Evolutionary conservation across 1,140 invertebrate species (phyloP).

Genomic region (Paralvinella palmiformis): DNA sequence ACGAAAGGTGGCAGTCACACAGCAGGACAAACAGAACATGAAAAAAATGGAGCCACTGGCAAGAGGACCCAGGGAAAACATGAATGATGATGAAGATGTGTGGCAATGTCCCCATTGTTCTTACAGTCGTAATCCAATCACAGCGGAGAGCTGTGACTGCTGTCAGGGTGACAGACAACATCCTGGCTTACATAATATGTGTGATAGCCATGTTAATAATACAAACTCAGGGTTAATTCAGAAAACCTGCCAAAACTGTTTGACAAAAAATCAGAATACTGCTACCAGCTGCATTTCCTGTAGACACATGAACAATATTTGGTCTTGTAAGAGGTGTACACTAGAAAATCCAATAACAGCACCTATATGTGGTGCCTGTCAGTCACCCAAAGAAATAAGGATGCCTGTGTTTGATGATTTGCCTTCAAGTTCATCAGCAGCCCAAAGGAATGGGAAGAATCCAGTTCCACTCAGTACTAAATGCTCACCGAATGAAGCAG

Average conservation of each 20-base stretch:
- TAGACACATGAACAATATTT: background rate
- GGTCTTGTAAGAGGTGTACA: slow-evolving; percentile 68
- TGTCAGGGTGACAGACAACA: slow-evolving; percentile 70
- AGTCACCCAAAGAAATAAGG: too few species aligned
- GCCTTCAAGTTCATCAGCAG: too few species aligned
- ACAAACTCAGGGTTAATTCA: background rate
- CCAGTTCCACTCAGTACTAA: background rate
- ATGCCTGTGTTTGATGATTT: too few species aligned
- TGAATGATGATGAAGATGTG: slow-evolving; percentile 41
- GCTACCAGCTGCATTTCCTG: background rate
- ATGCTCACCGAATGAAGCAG: slow-evolving; percentile 40
- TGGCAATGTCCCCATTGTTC: slow-evolving; percentile 83
- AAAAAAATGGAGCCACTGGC: background rate
- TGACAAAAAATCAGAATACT: background rate
- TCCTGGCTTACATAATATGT: background rate
- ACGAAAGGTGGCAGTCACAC: background rate
- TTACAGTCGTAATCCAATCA: slow-evolving; percentile 74
- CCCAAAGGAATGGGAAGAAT: background rate
- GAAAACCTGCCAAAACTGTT: background rate
- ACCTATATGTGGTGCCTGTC: slow-evolving; percentile 69
- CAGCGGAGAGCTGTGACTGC: slow-evolving; percentile 52
- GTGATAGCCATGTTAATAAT: background rate
- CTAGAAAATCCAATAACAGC: slow-evolving; percentile 71
- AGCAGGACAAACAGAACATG: background rate
- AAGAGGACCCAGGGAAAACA: too few species aligned